phyloP scores from a whole-genome alignment of 37 sponge, comb jelly and placozoan species.

The Ianthella basta region DNA sequence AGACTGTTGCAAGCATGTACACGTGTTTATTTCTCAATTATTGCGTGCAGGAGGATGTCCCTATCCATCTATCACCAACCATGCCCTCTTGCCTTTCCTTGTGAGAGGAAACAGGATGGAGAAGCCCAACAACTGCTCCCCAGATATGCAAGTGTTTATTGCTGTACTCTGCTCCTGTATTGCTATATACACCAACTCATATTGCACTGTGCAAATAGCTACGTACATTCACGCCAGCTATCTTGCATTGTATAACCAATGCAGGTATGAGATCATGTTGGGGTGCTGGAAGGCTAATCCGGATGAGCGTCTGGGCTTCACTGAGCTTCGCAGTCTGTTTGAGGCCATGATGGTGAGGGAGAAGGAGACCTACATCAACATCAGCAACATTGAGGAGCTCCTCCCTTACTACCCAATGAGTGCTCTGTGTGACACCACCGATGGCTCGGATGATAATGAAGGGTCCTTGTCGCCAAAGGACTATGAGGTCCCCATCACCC shows the following conservation, averaged over 20 bases:
- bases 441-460: neutral
- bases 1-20: too few species aligned
- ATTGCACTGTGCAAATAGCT: too few species aligned
- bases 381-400: conserved; percentile 28
- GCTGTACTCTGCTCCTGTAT: too few species aligned
- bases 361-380: conserved; percentile 42
- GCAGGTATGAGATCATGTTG: conserved; percentile 60
- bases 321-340: conserved; percentile 42
- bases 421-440: conserved; percentile 23
- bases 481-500: conserved; percentile 18
- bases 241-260: too few species aligned
- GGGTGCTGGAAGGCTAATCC: conserved; percentile 64
- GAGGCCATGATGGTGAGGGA: conserved; percentile 18
- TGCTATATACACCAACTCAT: too few species aligned
- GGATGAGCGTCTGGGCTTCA: conserved; percentile 48
- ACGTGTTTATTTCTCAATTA: too few species aligned
- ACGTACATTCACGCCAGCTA: too few species aligned
- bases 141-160: neutral
- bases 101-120: conserved; percentile 24
- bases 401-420: conserved; percentile 41
- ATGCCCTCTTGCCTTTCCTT: conserved; percentile 1
- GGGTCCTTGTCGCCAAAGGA: conserved; percentile 23
- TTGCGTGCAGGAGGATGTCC: conserved; percentile 57
- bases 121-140: conserved; percentile 29
- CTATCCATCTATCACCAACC: conserved; percentile 48